A percentile compares a stretch with the other conserved stretches of the same genome.
These are phyloP conservation scores for Jaculus jaculus DNA, from an alignment of 2,113 vertebrate species.

Conservation along the genomic window DNA sequence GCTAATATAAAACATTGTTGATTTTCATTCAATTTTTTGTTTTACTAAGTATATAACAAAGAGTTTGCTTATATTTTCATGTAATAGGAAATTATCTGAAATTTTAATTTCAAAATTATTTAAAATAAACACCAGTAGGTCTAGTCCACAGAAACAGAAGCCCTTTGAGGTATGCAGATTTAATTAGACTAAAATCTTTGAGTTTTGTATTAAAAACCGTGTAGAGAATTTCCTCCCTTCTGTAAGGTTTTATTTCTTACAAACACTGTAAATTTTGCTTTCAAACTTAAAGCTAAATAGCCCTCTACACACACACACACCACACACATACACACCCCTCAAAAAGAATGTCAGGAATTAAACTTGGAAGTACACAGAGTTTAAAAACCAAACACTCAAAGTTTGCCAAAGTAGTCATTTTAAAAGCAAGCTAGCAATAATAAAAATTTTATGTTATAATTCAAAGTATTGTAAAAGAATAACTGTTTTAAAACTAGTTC, in stretches of 20 bases:
- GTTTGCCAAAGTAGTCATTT: neutral
- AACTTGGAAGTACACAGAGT: neutral
- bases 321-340: too few species aligned
- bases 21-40: conserved; percentile 4
- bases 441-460: neutral
- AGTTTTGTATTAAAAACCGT: neutral
- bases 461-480: neutral
- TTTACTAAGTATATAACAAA: neutral
- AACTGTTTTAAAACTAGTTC: neutral
- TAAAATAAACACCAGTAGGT: neutral
- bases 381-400: neutral
- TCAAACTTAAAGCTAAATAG: neutral
- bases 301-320: neutral
- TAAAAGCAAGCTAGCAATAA: conserved; percentile 26
- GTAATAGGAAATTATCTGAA: neutral
- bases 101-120: neutral
- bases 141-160: neutral
- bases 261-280: neutral
- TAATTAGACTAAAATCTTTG: conserved; percentile 12
- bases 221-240: neutral
- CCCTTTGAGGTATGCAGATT: neutral
- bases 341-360: neutral
- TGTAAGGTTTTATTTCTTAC: conserved; percentile 14
- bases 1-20: neutral
- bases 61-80: neutral